Base-by-base conservation (phyloP, 2,888 invertebrate genomes). In the Synanthedon myopaeformis region DNA sequence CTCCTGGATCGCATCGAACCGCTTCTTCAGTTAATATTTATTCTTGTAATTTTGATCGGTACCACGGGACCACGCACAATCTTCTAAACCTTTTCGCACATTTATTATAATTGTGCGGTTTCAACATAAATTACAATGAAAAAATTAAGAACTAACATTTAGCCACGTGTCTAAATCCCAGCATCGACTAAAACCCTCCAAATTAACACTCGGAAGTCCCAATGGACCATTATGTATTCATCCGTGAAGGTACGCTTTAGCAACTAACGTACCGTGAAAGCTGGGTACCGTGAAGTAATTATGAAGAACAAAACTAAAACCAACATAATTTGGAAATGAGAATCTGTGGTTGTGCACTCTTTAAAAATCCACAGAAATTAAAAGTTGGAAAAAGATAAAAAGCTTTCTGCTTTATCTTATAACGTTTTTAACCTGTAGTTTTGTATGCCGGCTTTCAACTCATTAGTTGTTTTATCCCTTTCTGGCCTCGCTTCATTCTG, bases 391-490 rank as follows among this genome's bases (percentile, higher is more conserved):
- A 65, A 70, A 69, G 75, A 77, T 79, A 82, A 83, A 77, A 72
- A 76, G 79, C 82, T 77, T 80, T 82, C 76, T 74, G 72, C 76
- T 78, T 81, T 82, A 82, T 82, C 81, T 78, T 74, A 74, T 70
- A 74, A 67, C 70, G 69, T 78, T 74, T 35, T 73, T 72, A 75
- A 74, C 67, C 71, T 66, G 70, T 72, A 70, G 35, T 68, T 74
- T 69, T 69, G 72, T 69, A 70, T 72, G 73, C 72, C 72, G 69
- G 73, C 70, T 70, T 35, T 71, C 74, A 68, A 74, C 79, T 86
- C 83, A 86, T 85, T 84, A 82, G 79, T 74, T 72, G 64, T 60
- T 64, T 71, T 65, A 58, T 85, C 84, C 66, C 75, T 60, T 58
- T 82, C 71, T 65, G 55, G 59, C 65, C 79, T 76, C 82, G 82